Evolutionary conservation across 2,113 vertebrate genomes (phyloP), one percentile per base, ranked within the genome.

Genomic region (Crotalus viridis): DNA sequence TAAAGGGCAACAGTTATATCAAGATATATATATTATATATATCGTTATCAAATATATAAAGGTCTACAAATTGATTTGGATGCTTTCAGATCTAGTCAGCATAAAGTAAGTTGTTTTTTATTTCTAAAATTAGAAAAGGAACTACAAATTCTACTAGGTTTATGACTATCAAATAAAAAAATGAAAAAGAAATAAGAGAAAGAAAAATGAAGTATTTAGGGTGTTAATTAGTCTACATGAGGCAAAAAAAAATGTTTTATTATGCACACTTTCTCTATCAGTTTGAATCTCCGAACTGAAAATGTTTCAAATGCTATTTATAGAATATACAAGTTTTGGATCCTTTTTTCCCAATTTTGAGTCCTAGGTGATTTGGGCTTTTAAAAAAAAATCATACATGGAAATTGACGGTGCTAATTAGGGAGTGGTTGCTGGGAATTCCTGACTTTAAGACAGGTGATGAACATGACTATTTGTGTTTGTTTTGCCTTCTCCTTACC

Each of bases 21-120:
- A 89, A 89, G 64, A 46, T 88, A 61, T 61, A 26, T 26, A 59
- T 61, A 61, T 61, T 26, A 59, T 26, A 61, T 26, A 61, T 59
- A 59, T 22, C 7, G 55, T 54, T 57, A 88, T 89, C 52, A 55
- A 48, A 89, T 81, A n/a, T 43, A 85, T 54, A 92, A 92, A 92
- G 61, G 52, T 39, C 52, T 92, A 89, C 87, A 89, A 85, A 85
- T 51, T 89, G 33, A 52, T 92, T 92, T 92, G 87, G 57, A 33
- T 92, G 57, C 57, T 88, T 88, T 69, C 46, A 52, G 59, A 92
- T 64, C 21, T 64, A 88, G 57, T 64, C 46, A 88, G 86, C 52
- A 21, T 6, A 57, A 57, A 52, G 61, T 64, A 85, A 89, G 17
- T 85, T 52, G 51, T 19, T 74, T 88, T 52, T 88, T 56, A 61